Evolutionary conservation across 2,888 invertebrate species (phyloP).

Genomic region (Galeopsomyia nigrocyanea): DNA sequence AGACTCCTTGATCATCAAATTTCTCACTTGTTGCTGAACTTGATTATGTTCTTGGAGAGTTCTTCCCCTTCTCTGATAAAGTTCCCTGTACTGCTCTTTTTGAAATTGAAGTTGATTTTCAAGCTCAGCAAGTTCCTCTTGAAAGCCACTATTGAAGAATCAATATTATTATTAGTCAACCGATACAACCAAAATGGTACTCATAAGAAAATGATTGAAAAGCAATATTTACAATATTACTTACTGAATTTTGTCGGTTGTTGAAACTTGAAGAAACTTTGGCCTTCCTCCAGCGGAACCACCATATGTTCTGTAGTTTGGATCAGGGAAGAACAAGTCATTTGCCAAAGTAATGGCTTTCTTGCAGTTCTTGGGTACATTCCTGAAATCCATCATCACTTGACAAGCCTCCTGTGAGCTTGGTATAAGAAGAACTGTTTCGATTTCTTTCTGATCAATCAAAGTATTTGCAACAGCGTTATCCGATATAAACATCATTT

Average conservation of each 20-base stretch:
- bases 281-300: slow-evolving; percentile 68
- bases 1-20: slow-evolving; percentile 49
- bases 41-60: slow-evolving; percentile 51
- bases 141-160: slow-evolving; percentile 36
- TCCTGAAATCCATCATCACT: slow-evolving; percentile 75
- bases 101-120: slow-evolving; percentile 49
- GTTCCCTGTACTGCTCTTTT: slow-evolving; percentile 36
- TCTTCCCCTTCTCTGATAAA: slow-evolving; percentile 51
- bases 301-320: slow-evolving; percentile 82
- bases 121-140: slow-evolving; percentile 56
- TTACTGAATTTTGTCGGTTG: slow-evolving; percentile 75
- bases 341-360: slow-evolving; percentile 78
- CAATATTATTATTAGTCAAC: not conserved
- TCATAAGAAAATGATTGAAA: slow-evolving; percentile 17
- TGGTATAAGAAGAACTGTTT: slow-evolving; percentile 83
- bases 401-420: slow-evolving; percentile 77
- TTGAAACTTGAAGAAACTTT: slow-evolving; percentile 77
- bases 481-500: slow-evolving; percentile 81
- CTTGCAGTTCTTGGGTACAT: slow-evolving; percentile 79
- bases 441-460: slow-evolving; percentile 83
- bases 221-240: slow-evolving; percentile 42
- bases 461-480: slow-evolving; percentile 86
- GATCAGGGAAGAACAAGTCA: slow-evolving; percentile 81
- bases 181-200: not conserved
- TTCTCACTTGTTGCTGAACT: slow-evolving; percentile 50